These are phyloP conservation scores for Tenebrio molitor DNA, from an alignment of 1,140 invertebrate species.

Conservation along the genomic window DNA sequence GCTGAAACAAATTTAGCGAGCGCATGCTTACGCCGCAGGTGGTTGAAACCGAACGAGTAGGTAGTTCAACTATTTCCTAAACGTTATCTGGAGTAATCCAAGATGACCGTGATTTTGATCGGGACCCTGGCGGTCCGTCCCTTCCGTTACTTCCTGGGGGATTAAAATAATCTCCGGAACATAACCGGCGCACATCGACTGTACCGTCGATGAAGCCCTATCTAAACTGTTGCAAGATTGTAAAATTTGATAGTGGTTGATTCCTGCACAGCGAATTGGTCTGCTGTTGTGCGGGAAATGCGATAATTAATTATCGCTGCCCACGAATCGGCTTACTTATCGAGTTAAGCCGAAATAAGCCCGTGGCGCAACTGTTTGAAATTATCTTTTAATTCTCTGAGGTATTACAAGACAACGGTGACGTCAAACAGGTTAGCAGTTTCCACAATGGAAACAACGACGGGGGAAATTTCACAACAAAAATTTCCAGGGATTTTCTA, in stretches of 20 bases:
- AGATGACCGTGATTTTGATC: slow-evolving; percentile 14
- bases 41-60: slow-evolving; percentile 44
- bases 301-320: not conserved
- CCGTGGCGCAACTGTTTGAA: not conserved
- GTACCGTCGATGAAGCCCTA: too few relatives aligned
- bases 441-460: too few relatives aligned
- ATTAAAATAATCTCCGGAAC: slow-evolving; percentile 7
- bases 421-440: too few relatives aligned
- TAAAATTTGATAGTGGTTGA: too few relatives aligned
- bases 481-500: too few relatives aligned
- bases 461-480: too few relatives aligned
- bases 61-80: slow-evolving; percentile 25
- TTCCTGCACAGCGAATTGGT: too few relatives aligned
- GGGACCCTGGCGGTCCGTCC: not conserved
- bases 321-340: slow-evolving; percentile 1
- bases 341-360: not conserved
- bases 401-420: too few relatives aligned
- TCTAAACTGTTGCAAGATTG: too few relatives aligned
- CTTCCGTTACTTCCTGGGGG: not conserved
- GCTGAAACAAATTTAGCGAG: slow-evolving; percentile 40
- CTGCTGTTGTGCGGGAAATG: not conserved
- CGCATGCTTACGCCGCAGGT: slow-evolving; percentile 49
- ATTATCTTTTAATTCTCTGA: too few relatives aligned
- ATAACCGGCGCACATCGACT: too few relatives aligned
- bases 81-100: slow-evolving; percentile 14